Evolutionary conservation across 2,113 vertebrate species (phyloP).

Genomic region (Macaca nemestrina): DNA sequence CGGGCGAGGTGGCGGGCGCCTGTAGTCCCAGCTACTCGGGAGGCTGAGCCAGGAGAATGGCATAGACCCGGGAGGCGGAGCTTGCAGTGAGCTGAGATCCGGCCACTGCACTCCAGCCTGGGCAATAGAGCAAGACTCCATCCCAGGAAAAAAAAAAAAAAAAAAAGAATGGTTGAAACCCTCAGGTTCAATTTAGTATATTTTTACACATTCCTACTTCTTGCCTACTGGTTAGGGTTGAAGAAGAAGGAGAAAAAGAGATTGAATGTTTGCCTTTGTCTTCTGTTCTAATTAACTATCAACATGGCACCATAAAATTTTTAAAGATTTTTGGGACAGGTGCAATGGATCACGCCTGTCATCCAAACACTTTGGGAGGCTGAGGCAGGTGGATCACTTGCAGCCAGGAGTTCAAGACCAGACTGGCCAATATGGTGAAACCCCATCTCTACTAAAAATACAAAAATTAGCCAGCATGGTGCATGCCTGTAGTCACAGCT

Average conservation of each 20-base stretch:
- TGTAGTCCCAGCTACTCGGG: no score
- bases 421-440: background rate
- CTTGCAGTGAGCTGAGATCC: no score
- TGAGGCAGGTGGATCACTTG: background rate
- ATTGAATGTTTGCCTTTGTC: background rate
- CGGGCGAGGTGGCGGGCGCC: no score
- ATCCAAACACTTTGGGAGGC: background rate
- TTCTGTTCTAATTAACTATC: background rate
- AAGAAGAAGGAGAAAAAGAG: background rate
- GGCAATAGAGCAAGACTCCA: accelerated
- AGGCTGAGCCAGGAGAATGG: no score
- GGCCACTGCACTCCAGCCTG: no score
- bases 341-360: background rate
- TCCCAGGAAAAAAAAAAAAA: no score
- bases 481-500: background rate
- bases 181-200: background rate
- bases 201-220: background rate
- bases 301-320: background rate
- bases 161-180: background rate
- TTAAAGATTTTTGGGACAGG: background rate
- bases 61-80: no score
- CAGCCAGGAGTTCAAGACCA: background rate
- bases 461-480: background rate
- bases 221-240: background rate
- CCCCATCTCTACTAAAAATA: background rate